A percentile compares a stretch with the other conserved stretches of the same genome.
Conservation (phyloP, 1,140 invertebrate genomes). For the Macrotrachela quadricornifera region DNA sequence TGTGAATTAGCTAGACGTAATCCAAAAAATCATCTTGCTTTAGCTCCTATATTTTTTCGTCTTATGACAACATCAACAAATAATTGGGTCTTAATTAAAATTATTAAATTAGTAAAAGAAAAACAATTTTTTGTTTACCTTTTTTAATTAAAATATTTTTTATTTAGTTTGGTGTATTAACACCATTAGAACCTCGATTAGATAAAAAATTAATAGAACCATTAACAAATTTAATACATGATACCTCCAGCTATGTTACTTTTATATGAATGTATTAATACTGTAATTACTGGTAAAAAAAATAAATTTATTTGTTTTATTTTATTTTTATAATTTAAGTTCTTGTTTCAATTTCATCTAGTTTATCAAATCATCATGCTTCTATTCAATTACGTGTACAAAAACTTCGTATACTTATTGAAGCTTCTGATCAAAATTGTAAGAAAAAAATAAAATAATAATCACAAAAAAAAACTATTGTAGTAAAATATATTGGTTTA, state of each 20-base stretch:
- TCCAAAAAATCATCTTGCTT: conserved; percentile 91
- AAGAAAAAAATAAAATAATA: conserved; percentile 38
- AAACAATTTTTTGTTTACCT: not conserved
- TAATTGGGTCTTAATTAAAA: conserved; percentile 99
- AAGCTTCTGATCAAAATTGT: conserved; percentile 96
- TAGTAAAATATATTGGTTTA: conserved; percentile 86
- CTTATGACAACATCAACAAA: conserved; percentile 98
- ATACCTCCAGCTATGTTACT: conserved; percentile 98
- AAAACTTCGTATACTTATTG: conserved; percentile 89
- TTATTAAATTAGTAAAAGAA: conserved; percentile 85
- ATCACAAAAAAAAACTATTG: conserved; percentile 17
- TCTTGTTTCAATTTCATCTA: conserved; percentile 5
- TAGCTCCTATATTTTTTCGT: conserved; percentile 95
- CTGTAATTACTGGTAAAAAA: conserved; percentile 65
- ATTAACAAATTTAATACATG: conserved; percentile 98
- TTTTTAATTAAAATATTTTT: conserved; percentile 47
- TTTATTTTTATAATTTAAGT: too few species aligned
- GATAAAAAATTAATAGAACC: conserved; percentile 99
- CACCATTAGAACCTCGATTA: conserved; percentile 94
- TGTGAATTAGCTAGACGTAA: conserved; percentile 98
- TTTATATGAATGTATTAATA: conserved; percentile 98
- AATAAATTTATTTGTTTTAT: not conserved
- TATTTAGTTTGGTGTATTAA: conserved; percentile 80
- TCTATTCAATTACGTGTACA: conserved; percentile 68
- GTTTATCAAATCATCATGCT: not conserved